phyloP scores from a whole-genome alignment of 2,888 invertebrate species.

The Temnothorax ravouxi region DNA sequence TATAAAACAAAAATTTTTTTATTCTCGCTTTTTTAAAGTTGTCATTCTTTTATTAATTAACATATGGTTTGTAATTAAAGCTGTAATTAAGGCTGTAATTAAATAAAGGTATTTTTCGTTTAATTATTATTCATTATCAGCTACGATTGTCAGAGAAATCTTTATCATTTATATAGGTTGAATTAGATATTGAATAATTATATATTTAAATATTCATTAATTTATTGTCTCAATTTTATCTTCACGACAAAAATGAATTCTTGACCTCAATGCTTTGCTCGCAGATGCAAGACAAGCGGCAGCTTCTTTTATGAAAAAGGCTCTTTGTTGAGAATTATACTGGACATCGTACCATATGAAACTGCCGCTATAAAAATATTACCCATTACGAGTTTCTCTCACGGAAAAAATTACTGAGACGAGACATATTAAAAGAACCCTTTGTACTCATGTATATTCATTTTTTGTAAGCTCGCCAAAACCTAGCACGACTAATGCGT shows the following conservation, averaged over 20 bases:
- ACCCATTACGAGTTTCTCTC: conserved; percentile 52
- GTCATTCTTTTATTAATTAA: not conserved
- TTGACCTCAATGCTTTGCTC: not conserved
- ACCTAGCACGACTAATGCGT: conserved; percentile 36
- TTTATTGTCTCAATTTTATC: conserved; percentile 15
- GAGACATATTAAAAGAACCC: conserved; percentile 54
- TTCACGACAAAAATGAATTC: conserved; percentile 10
- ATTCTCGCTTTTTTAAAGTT: not conserved
- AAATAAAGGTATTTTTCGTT: not conserved
- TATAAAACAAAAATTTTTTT: not conserved
- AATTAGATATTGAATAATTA: conserved; percentile 4
- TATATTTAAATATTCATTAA: not conserved
- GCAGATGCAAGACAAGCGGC: conserved; percentile 50
- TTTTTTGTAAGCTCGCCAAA: conserved; percentile 49
- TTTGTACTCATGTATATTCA: conserved; percentile 57
- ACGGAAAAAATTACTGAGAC: conserved; percentile 53
- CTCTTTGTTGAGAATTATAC: conserved; percentile 47
- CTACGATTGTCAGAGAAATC: not conserved
- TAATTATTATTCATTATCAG: not conserved
- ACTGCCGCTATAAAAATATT: conserved; percentile 56
- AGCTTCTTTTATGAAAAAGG: conserved; percentile 23
- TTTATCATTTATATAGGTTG: not conserved
- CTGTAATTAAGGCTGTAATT: not conserved
- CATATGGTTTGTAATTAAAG: not conserved
- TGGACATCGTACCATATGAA: conserved; percentile 45